Conservation (phyloP, 2,797 vertebrate genomes). For the Acanthurus leucopareius region DNA sequence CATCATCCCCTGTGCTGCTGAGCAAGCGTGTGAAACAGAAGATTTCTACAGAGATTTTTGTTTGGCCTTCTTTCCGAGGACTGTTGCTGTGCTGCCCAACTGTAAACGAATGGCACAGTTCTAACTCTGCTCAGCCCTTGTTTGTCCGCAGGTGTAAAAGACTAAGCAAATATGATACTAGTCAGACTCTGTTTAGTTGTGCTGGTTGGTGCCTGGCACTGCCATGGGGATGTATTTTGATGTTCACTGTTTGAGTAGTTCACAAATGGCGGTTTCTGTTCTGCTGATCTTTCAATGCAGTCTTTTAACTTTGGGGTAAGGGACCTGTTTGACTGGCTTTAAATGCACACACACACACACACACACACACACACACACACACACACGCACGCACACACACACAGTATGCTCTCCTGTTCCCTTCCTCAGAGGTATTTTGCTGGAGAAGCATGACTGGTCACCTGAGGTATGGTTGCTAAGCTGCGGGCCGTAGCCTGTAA, state of each 20-base stretch:
- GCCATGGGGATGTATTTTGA: conserved; percentile 35
- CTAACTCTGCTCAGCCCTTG: neutral
- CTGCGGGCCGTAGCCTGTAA: conserved; percentile 56
- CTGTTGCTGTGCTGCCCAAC: conserved; percentile 3
- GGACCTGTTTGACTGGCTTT: conserved; percentile 48
- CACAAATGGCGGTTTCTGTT: neutral
- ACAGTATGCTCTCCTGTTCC: conserved; percentile 18
- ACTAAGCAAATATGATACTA: conserved; percentile 45
- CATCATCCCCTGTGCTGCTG: conserved; percentile 16
- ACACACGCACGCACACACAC: conserved; percentile 12
- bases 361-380: neutral
- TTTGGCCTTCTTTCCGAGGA: neutral
- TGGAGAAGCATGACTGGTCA: conserved; percentile 78
- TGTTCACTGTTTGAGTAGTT: neutral
- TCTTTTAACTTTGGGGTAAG: neutral
- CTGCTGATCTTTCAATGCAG: neutral
- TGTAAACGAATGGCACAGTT: conserved; percentile 22
- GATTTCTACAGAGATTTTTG: neutral
- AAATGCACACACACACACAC: conserved; percentile 19
- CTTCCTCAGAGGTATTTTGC: conserved; percentile 73
- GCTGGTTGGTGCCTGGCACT: conserved; percentile 16
- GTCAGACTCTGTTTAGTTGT: conserved; percentile 29
- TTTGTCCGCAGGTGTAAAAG: conserved; percentile 44
- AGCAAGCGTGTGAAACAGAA: conserved; percentile 13
- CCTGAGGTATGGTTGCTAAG: conserved; percentile 75